A percentile compares a stretch with the other conserved stretches of the same genome.
phyloP scores from a whole-genome alignment of 2,888 invertebrate species.

The Drosophila yooni region DNA sequence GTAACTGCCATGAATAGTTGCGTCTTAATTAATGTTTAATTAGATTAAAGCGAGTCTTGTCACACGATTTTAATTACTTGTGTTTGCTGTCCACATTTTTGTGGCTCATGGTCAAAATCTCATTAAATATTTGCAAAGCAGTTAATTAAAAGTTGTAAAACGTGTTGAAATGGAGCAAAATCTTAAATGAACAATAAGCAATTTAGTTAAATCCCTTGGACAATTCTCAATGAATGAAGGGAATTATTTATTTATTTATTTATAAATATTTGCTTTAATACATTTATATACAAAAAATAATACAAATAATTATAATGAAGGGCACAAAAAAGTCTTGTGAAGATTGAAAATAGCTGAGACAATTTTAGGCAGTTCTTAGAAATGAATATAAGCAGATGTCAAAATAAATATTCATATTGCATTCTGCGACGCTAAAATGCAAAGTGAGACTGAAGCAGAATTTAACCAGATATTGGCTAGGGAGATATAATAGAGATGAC shows the following conservation, averaged over 20 bases:
- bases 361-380: not conserved
- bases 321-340: not conserved
- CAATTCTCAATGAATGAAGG: not conserved
- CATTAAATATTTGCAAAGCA: constrained; percentile 44
- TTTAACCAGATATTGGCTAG: constrained; percentile 18
- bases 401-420: constrained; percentile 30
- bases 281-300: not conserved
- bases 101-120: constrained; percentile 54
- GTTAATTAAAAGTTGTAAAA: not conserved
- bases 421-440: constrained; percentile 45
- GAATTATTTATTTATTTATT: not conserved
- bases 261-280: not conserved
- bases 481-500: constrained; percentile 52
- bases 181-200: not conserved
- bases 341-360: not conserved
- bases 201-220: not conserved
- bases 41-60: constrained; percentile 25
- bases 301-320: not conserved
- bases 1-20: not conserved
- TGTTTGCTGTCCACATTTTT: constrained; percentile 13
- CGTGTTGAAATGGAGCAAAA: not conserved
- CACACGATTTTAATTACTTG: constrained; percentile 16
- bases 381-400: constrained; percentile 5
- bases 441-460: constrained; percentile 12
- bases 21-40: constrained; percentile 34